phyloP scores from a whole-genome alignment of 2,113 vertebrate genomes.

The Noturus placidus region DNA sequence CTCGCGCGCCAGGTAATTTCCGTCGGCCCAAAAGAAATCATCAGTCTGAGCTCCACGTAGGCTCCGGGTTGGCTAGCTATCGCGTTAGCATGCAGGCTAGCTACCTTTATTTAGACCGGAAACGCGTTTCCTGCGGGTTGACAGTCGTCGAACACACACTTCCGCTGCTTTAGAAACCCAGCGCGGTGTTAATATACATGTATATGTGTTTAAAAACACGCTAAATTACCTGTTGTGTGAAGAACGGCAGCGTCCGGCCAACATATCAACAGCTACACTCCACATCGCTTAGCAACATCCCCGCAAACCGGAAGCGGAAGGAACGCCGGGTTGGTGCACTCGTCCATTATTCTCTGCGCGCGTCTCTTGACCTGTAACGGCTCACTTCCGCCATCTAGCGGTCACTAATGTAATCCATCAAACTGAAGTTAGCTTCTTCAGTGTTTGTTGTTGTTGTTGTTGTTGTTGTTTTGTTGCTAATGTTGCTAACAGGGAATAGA shows the following conservation, averaged over 20 bases:
- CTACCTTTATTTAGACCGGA: neutral
- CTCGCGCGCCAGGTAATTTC: neutral
- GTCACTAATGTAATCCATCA: neutral
- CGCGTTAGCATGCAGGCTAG: neutral
- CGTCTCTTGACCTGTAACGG: neutral
- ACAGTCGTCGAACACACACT: neutral
- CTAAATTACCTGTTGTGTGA: conserved; percentile 12
- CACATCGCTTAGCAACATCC: conserved; percentile 16
- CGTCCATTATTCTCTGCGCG: neutral
- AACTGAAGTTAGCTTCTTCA: no score
- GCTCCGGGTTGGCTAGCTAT: neutral
- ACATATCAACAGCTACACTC: neutral
- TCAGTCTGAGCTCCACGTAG: neutral
- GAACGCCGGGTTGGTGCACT: neutral
- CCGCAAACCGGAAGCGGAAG: conserved; percentile 18
- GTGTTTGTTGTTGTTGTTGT: no score
- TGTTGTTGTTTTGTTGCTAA: no score
- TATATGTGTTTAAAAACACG: no score
- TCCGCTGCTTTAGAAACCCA: no score
- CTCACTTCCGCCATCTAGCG: neutral
- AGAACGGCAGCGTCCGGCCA: neutral
- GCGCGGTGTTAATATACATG: no score
- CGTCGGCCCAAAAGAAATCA: neutral
- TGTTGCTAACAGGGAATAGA: no score
- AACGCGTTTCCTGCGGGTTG: neutral